Conservation (phyloP, 2,888 invertebrate genomes). For the Dicycla oo region DNA sequence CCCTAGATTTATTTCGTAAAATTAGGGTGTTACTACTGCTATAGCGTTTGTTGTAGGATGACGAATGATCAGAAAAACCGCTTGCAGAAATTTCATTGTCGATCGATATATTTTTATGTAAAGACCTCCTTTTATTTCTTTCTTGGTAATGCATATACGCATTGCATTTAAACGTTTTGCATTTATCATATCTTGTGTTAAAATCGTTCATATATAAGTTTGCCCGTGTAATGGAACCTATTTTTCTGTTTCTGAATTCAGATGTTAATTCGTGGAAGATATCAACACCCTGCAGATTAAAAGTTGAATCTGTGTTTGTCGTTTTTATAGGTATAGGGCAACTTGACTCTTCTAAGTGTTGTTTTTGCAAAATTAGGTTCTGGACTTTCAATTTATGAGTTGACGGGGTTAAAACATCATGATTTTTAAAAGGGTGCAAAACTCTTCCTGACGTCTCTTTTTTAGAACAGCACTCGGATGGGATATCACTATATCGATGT, state of each 20-base stretch:
- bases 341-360: not conserved
- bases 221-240: not conserved
- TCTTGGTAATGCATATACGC: conserved; percentile 34
- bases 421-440: conserved; percentile 21
- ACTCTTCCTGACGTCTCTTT: not conserved
- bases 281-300: not conserved
- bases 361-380: conserved; percentile 9
- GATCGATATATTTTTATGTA: conserved; percentile 30
- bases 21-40: conserved; percentile 17
- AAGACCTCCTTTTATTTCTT: conserved; percentile 24
- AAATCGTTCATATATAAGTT: conserved; percentile 9
- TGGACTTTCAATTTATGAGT: conserved; percentile 28
- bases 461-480: conserved; percentile 9
- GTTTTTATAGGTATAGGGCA: not conserved
- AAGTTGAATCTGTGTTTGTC: conserved; percentile 2
- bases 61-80: conserved; percentile 45
- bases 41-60: conserved; percentile 41
- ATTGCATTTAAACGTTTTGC: conserved; percentile 30
- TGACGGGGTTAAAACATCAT: conserved; percentile 39
- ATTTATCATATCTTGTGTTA: conserved; percentile 10
- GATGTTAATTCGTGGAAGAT: conserved; percentile 7
- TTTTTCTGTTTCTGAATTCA: conserved; percentile 7
- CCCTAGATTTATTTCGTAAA: conserved; percentile 31
- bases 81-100: conserved; percentile 29
- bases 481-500: conserved; percentile 3